Evolutionary conservation across 1,140 invertebrate species (phyloP).

Genomic region (Stegodyphus mimosarum): DNA sequence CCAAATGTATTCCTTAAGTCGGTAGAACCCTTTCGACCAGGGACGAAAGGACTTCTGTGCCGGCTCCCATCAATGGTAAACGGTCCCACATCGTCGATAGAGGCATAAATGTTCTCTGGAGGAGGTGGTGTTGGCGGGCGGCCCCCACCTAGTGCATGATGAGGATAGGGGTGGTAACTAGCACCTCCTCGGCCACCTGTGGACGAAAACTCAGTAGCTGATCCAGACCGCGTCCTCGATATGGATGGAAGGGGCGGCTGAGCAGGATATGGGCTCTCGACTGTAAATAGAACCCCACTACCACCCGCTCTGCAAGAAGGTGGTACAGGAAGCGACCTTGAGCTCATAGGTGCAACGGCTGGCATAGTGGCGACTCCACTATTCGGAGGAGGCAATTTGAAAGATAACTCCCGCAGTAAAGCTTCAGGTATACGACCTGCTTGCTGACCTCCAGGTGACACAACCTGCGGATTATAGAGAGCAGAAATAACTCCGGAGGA

Average conservation of each 20-base stretch:
- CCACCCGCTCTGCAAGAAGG: slow-evolving; percentile 45
- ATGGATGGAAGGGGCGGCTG: slow-evolving; percentile 36
- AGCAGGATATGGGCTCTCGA: slow-evolving; percentile 35
- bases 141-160: slow-evolving; percentile 23
- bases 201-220: slow-evolving; percentile 44
- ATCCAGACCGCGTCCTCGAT: slow-evolving; percentile 49
- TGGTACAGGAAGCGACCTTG: slow-evolving; percentile 44
- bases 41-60: slow-evolving; percentile 29
- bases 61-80: slow-evolving; percentile 56
- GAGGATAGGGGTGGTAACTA: slow-evolving; percentile 31
- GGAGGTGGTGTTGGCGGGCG: slow-evolving; percentile 47
- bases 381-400: slow-evolving; percentile 19
- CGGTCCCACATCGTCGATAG: slow-evolving; percentile 61
- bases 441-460: slow-evolving; percentile 29
- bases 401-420: slow-evolving; percentile 33
- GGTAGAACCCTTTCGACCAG: slow-evolving; percentile 8
- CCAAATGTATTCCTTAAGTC: slow-evolving; percentile 48
- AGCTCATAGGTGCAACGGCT: slow-evolving; percentile 40
- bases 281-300: slow-evolving; percentile 38
- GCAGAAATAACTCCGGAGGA: slow-evolving; percentile 33
- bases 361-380: neutral
- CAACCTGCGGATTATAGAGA: slow-evolving; percentile 52
- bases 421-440: slow-evolving; percentile 40
- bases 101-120: slow-evolving; percentile 58
- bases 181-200: neutral